Evolutionary conservation across 2,113 vertebrate species (phyloP).

Genomic region (Rhinopomastus cyanomelas): DNA sequence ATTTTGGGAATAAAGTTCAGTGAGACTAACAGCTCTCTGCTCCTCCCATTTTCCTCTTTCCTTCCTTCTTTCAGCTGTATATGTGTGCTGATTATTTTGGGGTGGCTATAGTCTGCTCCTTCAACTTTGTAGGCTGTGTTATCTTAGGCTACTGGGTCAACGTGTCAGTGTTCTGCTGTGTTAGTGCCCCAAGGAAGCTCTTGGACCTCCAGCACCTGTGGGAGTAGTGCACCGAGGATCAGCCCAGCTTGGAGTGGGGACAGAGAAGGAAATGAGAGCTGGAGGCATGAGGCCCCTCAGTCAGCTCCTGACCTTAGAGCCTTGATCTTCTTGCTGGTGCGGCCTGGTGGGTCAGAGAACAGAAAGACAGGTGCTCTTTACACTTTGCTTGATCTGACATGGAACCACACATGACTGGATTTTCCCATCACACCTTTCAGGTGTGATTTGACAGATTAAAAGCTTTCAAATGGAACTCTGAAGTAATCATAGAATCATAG

Average conservation of each 20-base stretch:
- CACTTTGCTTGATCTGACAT: not conserved
- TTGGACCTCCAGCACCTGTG: not conserved
- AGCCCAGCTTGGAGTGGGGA: not conserved
- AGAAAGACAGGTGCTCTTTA: not conserved
- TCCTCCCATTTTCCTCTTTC: conserved; percentile 6
- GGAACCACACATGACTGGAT: not conserved
- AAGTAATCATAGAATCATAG: not conserved
- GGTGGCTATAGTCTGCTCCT: not conserved
- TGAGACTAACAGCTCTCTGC: not conserved
- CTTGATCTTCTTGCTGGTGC: not conserved
- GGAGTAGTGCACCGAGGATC: not conserved
- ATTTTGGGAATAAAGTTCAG: not conserved
- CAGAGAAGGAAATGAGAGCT: not conserved
- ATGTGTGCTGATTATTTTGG: not conserved
- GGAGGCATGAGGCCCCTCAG: not conserved
- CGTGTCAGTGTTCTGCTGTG: not conserved
- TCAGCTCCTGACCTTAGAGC: not conserved
- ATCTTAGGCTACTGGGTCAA: not conserved
- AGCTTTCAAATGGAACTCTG: not conserved
- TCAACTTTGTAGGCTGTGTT: not conserved
- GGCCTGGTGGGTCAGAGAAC: not conserved
- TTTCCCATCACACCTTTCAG: not conserved
- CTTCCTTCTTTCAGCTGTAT: not conserved
- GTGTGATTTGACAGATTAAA: not conserved
- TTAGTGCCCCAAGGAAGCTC: not conserved